Evolutionary conservation across 1,140 invertebrate genomes (phyloP).

Genomic region (Drosophila mojavensis): DNA sequence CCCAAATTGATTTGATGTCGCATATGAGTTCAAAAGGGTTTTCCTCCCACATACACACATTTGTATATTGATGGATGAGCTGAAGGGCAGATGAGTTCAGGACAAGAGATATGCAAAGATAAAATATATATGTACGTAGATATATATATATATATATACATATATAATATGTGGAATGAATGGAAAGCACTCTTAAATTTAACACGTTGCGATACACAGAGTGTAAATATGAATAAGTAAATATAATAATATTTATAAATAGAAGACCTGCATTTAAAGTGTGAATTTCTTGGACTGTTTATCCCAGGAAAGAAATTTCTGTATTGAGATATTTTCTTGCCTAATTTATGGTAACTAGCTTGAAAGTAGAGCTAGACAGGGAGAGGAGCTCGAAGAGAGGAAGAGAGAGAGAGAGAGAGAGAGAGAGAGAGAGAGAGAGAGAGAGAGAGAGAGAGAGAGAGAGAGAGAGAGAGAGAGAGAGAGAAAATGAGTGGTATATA

Average conservation of each 20-base stretch:
- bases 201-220: slow-evolving; percentile 3
- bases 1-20: slow-evolving; percentile 53
- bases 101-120: not conserved
- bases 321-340: not conserved
- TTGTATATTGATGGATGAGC: slow-evolving; percentile 28
- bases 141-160: not conserved
- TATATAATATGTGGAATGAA: slow-evolving; percentile 3
- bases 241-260: slow-evolving; percentile 17
- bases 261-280: not conserved
- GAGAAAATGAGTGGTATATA: not conserved
- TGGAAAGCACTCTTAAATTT: not conserved
- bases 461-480: not conserved
- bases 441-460: not conserved
- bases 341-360: no score
- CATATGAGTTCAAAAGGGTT: slow-evolving; percentile 17
- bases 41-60: not conserved
- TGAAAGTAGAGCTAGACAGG: no score
- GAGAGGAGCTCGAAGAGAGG: not conserved
- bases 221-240: slow-evolving; percentile 3
- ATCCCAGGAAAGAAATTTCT: not conserved
- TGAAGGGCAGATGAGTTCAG: slow-evolving; percentile 1
- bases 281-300: not conserved
- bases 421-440: not conserved
- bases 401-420: not conserved
- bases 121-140: not conserved